Base-by-base conservation (phyloP, 92 coral and sea anemone genomes). In the Meandrina meandrites region DNA sequence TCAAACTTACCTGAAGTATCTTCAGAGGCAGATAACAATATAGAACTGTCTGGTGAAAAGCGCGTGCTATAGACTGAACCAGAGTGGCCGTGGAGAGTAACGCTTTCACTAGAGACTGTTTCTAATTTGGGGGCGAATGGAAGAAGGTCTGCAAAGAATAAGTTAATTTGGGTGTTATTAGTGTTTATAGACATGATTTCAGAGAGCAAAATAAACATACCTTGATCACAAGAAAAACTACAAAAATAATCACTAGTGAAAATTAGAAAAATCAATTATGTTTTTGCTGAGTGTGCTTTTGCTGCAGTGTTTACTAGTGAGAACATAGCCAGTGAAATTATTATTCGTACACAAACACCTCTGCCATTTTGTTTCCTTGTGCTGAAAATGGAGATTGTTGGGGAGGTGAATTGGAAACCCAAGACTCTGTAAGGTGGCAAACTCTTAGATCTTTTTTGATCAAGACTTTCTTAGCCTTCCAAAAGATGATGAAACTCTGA, bases 1-100 rank as follows among this genome's bases (percentile, higher is more conserved):
- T n/a, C 9, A 19, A 54, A n/a, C 50, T 32, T 35, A 60, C 86
- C 80, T 78, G 83, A 82, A 30, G 94, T 83, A 72, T 97, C 99
- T 62, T 97, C 99, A 14, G 99, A 97, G 36, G 97, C 96, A 3
- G 99, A 95, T 68, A 97, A 87, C 42, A 97, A 62, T 53, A 93
- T 87, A 1, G 95, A 86, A 35, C 94, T 91, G 82, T 97, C 99
- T 66, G 95, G 93, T 58, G 97, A 88, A 75, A 97, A 97, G 64
- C 96, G 88, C 31, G 95, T 94, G 13, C 91, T 88, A 70, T 95
- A 97, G n/a, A 97, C 98, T 8, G 99, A 93, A 19, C 99, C 99
- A 92, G 88, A 75, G 92, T 97, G 99, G 6, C 98, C 97, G 18
- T 92, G 79, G 3, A 97, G 90, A 24, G 87, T 81, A 47, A 93